Percentiles rank a stretch among this genome's conserved stretches.
Conservation (phyloP, 2,888 invertebrate species). For the Camptogramma bilineatum region DNA sequence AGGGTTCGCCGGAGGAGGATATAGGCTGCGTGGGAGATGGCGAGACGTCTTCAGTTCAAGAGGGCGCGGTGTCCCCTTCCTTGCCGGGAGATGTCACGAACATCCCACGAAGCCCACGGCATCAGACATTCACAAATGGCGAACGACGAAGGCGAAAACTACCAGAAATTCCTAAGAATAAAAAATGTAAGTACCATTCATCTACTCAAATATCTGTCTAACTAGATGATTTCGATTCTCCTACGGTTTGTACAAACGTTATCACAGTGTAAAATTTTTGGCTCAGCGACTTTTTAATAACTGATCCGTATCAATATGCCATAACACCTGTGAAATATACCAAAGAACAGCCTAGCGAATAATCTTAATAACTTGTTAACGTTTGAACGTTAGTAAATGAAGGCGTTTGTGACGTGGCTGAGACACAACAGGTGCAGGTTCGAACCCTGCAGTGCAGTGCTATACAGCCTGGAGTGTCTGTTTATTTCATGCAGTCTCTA, state of each 20-base stretch:
- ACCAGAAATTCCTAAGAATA: constrained; percentile 95
- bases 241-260: background rate
- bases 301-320: background rate
- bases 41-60: constrained; percentile 60
- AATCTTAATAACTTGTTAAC: background rate
- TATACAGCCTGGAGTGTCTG: too few relatives aligned
- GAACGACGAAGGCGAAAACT: constrained; percentile 92
- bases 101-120: constrained; percentile 67
- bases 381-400: too few relatives aligned
- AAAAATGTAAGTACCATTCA: constrained; percentile 89
- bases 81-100: constrained; percentile 64
- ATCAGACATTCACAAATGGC: constrained; percentile 72
- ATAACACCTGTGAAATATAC: background rate
- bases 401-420: too few relatives aligned
- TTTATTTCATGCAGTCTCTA: too few relatives aligned
- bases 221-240: background rate
- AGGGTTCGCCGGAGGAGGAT: constrained; percentile 88
- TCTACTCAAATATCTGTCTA: background rate
- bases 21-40: constrained; percentile 85
- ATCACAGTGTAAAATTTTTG: background rate
- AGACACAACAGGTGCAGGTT: too few relatives aligned
- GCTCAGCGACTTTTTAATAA: background rate
- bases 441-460: too few relatives aligned
- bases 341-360: background rate
- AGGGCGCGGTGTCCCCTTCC: constrained; percentile 61